These are phyloP conservation scores for Phalloptychus januarius DNA, from an alignment of 2,797 vertebrate genomes.

Conservation along the genomic window DNA sequence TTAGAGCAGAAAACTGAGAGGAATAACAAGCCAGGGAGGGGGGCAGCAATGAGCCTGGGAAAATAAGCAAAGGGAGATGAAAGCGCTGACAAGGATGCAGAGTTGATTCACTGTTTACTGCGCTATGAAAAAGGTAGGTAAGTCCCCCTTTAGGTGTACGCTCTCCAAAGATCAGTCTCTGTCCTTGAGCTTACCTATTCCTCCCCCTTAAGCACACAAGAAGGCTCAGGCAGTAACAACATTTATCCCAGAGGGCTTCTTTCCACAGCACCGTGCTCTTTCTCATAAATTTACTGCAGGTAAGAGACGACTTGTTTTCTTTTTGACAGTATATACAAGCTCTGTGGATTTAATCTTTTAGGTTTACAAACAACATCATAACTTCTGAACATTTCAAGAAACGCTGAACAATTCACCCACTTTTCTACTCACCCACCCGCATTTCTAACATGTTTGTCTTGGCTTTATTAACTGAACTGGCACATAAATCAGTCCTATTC, in stretches of 20 bases:
- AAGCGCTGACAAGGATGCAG: constrained; percentile 22
- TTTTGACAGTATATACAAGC: not conserved
- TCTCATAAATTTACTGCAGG: constrained; percentile 30
- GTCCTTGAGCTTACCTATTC: constrained; percentile 49
- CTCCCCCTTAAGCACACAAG: constrained; percentile 45
- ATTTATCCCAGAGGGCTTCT: constrained; percentile 36
- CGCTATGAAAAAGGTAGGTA: constrained; percentile 48
- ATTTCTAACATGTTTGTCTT: not conserved
- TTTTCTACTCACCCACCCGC: no score
- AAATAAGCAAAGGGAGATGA: constrained; percentile 24
- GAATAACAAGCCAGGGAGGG: constrained; percentile 42
- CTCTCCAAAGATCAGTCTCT: constrained; percentile 50
- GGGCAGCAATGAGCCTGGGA: constrained; percentile 31
- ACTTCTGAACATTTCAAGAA: not conserved
- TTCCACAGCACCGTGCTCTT: constrained; percentile 26
- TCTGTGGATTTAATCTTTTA: not conserved
- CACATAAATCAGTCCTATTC: not conserved
- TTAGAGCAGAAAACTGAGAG: constrained; percentile 64
- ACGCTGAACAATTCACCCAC: not conserved
- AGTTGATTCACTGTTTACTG: constrained; percentile 49
- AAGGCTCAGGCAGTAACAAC: constrained; percentile 41
- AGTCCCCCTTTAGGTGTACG: constrained; percentile 43
- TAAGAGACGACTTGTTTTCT: not conserved
- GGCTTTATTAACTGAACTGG: not conserved
- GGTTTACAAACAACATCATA: not conserved